Evolutionary conservation across 2,888 invertebrate species (phyloP).

Genomic region (Tromatobia lineatoria): DNA sequence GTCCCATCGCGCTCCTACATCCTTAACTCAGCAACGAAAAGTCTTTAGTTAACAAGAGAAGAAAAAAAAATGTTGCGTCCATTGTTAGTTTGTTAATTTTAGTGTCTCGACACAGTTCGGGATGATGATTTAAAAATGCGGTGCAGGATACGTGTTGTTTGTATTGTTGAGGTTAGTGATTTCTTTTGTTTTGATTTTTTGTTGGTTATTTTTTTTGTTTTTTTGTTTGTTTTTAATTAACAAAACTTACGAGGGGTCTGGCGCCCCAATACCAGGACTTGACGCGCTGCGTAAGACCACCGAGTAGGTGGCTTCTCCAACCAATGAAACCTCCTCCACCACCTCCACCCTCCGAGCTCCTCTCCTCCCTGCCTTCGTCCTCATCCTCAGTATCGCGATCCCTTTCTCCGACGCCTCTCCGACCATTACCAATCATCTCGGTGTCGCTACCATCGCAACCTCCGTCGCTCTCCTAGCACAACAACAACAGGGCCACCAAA

Average conservation of each 20-base stretch:
- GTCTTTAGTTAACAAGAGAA: neutral
- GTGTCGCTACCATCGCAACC: constrained; percentile 85
- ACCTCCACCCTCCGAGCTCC: constrained; percentile 84
- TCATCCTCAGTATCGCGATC: constrained; percentile 84
- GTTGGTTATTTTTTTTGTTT: constrained; percentile 30
- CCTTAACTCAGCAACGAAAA: constrained; percentile 2
- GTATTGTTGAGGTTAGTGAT: constrained; percentile 13
- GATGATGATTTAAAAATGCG: constrained; percentile 37
- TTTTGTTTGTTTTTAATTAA: constrained; percentile 42
- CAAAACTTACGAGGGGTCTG: constrained; percentile 96
- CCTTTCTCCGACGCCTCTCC: constrained; percentile 79
- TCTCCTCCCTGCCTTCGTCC: constrained; percentile 84
- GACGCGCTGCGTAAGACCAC: constrained; percentile 98
- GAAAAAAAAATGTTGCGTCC: neutral
- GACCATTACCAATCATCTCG: constrained; percentile 85
- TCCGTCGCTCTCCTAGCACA: constrained; percentile 83
- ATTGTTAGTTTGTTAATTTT: constrained; percentile 13
- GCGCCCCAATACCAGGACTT: constrained; percentile 98
- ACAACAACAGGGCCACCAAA: constrained; percentile 71
- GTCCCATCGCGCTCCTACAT: too few species aligned
- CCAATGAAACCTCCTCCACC: constrained; percentile 89
- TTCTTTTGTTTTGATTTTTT: constrained; percentile 35
- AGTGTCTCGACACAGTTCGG: constrained; percentile 5
- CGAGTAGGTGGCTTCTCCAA: constrained; percentile 95
- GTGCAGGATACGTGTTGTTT: constrained; percentile 45